Evolutionary conservation across 1,140 invertebrate species (phyloP).

Genomic region (Hyles vespertilio): DNA sequence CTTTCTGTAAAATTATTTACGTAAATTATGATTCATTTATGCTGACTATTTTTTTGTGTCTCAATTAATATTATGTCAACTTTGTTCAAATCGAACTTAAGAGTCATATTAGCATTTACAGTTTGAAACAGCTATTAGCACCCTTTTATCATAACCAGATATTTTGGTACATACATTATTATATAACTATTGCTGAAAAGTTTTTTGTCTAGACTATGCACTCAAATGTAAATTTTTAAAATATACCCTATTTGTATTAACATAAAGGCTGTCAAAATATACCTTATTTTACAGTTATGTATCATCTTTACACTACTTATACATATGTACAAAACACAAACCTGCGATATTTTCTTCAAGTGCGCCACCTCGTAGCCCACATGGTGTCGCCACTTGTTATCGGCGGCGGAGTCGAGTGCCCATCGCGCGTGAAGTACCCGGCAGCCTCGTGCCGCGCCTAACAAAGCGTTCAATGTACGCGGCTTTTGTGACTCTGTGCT

Average conservation of each 20-base stretch:
- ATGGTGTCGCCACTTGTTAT: constrained; percentile 42
- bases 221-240: no score
- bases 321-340: constrained; percentile 12
- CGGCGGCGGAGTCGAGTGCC: constrained; percentile 31
- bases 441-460: constrained; percentile 50
- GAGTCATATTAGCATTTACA: no score
- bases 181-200: no score
- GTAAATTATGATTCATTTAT: neutral
- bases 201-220: no score
- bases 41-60: no score
- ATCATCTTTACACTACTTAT: neutral
- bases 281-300: neutral
- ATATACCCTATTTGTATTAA: no score
- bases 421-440: constrained; percentile 41
- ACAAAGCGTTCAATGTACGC: constrained; percentile 45
- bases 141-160: no score
- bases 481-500: constrained; percentile 20
- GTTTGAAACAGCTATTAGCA: no score
- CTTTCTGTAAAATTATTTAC: constrained; percentile 47
- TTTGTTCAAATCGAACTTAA: no score
- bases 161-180: no score
- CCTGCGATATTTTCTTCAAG: constrained; percentile 54
- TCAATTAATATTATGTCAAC: no score
- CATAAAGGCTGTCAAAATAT: no score
- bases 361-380: constrained; percentile 49